Evolutionary conservation across 1,140 invertebrate genomes (phyloP).

Genomic region (Neodiprion virginianus): DNA sequence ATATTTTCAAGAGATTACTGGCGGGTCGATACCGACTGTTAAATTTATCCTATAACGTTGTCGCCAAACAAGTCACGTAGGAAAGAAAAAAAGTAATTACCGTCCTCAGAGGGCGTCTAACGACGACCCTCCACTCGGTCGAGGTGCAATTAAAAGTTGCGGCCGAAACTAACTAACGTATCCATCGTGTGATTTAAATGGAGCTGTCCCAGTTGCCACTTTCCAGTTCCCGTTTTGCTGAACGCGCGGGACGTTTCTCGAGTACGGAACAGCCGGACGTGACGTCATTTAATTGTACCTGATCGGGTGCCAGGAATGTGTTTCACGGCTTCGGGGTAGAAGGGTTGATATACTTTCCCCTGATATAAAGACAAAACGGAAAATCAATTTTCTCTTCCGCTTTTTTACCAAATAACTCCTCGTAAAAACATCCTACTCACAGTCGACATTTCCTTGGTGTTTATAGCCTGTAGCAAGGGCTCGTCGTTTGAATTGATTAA

Average conservation of each 20-base stretch:
- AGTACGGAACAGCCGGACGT: slow-evolving; percentile 23
- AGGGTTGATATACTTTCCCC: no score
- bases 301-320: slow-evolving; percentile 35
- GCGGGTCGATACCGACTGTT: background rate
- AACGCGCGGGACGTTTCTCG: slow-evolving; percentile 27
- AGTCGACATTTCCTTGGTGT: no score
- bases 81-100: slow-evolving; percentile 42
- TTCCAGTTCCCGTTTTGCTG: slow-evolving; percentile 21
- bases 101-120: slow-evolving; percentile 42
- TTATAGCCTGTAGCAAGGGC: no score
- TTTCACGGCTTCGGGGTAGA: no score
- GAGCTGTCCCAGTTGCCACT: slow-evolving; percentile 28
- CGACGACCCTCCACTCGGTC: slow-evolving; percentile 52
- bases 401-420: no score
- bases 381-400: no score
- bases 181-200: slow-evolving; percentile 55
- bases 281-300: slow-evolving; percentile 51
- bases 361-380: no score
- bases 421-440: no score
- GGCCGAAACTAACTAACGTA: slow-evolving; percentile 52
- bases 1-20: background rate
- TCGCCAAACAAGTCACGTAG: slow-evolving; percentile 1
- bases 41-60: background rate
- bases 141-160: slow-evolving; percentile 59
- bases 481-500: no score